Percentiles rank a stretch among this genome's conserved stretches.
Conservation (phyloP, 2,113 vertebrate species). For the Laticauda laticaudata region DNA sequence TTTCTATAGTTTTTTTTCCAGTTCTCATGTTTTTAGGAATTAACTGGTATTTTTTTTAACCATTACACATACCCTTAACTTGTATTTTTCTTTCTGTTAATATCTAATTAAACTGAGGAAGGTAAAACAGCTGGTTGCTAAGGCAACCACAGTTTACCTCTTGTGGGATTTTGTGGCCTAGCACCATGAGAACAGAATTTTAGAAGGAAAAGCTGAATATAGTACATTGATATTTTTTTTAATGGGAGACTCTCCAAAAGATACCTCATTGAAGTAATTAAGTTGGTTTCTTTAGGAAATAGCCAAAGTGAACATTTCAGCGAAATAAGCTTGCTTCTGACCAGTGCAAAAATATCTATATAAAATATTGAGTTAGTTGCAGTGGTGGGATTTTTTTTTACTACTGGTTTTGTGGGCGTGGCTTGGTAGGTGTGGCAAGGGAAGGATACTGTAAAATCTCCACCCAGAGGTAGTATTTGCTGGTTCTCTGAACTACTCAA, state of each 20-base stretch:
- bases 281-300: neutral
- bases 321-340: neutral
- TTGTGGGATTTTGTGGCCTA: neutral
- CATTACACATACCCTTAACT: neutral
- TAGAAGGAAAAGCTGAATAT: constrained; percentile 33
- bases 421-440: too few species aligned
- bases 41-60: neutral
- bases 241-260: neutral
- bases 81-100: neutral
- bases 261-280: neutral
- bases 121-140: constrained; percentile 23
- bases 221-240: constrained; percentile 16
- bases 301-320: neutral
- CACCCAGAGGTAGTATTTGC: too few species aligned
- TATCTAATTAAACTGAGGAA: neutral
- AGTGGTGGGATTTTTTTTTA: too few species aligned
- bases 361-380: neutral
- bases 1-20: neutral
- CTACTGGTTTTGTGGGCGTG: too few species aligned
- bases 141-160: constrained; percentile 6
- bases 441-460: too few species aligned
- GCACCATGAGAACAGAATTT: constrained; percentile 11
- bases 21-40: neutral
- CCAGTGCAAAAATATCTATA: neutral
- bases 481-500: too few species aligned